These are phyloP conservation scores for Misgurnus mizolepis DNA, from an alignment of 2,113 vertebrate genomes.

Conservation along the genomic window DNA sequence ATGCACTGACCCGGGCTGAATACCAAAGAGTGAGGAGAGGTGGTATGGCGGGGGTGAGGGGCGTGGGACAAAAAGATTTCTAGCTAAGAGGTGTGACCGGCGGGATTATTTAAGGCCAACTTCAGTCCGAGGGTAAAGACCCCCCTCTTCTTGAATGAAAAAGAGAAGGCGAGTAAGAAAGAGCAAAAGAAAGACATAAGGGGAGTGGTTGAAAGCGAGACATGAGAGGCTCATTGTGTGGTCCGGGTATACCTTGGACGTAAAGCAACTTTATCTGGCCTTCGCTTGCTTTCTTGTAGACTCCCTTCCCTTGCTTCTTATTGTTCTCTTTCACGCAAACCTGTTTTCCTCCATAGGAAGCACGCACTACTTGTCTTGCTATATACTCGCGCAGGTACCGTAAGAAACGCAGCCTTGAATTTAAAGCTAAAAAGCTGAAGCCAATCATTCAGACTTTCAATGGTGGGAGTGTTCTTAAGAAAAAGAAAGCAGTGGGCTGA, in stretches of 20 bases:
- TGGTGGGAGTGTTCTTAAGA: slow-evolving; percentile 32
- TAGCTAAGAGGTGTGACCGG: slow-evolving; percentile 94
- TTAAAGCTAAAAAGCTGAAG: slow-evolving; percentile 27
- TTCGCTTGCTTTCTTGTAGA: slow-evolving; percentile 65
- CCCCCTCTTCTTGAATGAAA: slow-evolving; percentile 24
- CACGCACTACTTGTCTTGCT: not conserved
- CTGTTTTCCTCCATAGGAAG: not conserved
- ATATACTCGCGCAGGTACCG: slow-evolving; percentile 20
- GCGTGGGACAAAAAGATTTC: slow-evolving; percentile 89
- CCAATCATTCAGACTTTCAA: slow-evolving; percentile 28
- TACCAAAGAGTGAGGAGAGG: slow-evolving; percentile 82
- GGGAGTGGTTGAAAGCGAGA: slow-evolving; percentile 80
- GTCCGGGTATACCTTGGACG: slow-evolving; percentile 91
- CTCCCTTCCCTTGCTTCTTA: not conserved
- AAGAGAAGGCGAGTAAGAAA: slow-evolving; percentile 47
- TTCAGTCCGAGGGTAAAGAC: slow-evolving; percentile 86
- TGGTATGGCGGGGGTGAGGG: slow-evolving; percentile 53
- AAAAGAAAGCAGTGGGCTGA: slow-evolving; percentile 27
- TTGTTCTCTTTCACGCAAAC: not conserved
- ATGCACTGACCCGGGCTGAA: slow-evolving; percentile 97
- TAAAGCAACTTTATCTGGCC: slow-evolving; percentile 68
- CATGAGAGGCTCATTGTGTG: slow-evolving; percentile 91
- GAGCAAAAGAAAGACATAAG: slow-evolving; percentile 52
- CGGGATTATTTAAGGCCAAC: slow-evolving; percentile 85
- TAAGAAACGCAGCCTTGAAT: slow-evolving; percentile 5